phyloP scores from a whole-genome alignment of 53 echinoderm and acorn worm species.

The Patiria pectinifera region DNA sequence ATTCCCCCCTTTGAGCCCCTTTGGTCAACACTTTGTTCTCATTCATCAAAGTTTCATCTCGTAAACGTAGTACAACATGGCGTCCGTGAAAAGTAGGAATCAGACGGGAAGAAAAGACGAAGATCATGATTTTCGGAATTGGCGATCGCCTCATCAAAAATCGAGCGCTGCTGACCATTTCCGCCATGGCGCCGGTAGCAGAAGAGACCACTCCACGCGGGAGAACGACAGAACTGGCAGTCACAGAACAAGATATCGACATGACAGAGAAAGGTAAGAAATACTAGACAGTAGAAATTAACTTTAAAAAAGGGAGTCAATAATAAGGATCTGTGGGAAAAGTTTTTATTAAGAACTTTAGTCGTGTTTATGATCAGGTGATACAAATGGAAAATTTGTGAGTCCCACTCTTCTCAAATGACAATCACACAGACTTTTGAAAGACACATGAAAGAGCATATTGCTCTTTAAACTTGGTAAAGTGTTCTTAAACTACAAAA shows the following conservation, averaged over 20 bases:
- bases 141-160: conserved; percentile 57
- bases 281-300: too few species aligned
- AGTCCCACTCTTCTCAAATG: too few species aligned
- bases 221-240: background rate
- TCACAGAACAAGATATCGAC: conserved; percentile 51
- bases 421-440: too few species aligned
- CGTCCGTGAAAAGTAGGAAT: conserved; percentile 54
- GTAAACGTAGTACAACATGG: conserved; percentile 8
- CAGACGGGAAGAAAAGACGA: conserved; percentile 36
- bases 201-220: conserved; percentile 15
- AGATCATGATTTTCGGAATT: conserved; percentile 36
- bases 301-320: too few species aligned
- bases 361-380: too few species aligned
- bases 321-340: too few species aligned
- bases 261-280: conserved; percentile 43
- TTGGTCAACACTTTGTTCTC: background rate
- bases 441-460: too few species aligned
- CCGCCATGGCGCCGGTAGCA: conserved; percentile 13
- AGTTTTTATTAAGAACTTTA: too few species aligned
- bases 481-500: too few species aligned
- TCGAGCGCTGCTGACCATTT: conserved; percentile 1
- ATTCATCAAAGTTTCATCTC: background rate
- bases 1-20: background rate
- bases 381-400: too few species aligned
- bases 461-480: too few species aligned